Conservation (phyloP, 2,113 vertebrate genomes). For the Dinomys branickii region DNA sequence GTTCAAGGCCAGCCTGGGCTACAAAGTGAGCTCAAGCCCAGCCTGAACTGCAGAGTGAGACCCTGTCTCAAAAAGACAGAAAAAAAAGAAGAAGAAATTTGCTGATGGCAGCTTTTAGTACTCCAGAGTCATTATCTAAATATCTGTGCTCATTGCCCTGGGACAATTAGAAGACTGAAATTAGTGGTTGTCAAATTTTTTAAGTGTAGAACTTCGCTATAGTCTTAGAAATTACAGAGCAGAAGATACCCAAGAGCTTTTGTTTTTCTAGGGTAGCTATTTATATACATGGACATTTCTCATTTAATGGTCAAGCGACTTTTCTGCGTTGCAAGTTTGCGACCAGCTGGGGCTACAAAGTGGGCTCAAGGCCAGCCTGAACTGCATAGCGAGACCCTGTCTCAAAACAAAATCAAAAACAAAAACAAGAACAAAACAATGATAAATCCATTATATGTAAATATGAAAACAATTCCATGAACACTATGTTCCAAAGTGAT, state of each 20-base stretch:
- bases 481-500: background rate
- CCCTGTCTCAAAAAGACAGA: no score
- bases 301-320: background rate
- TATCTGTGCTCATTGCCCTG: background rate
- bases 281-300: background rate
- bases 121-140: background rate
- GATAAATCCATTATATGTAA: background rate
- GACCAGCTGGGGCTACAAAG: no score
- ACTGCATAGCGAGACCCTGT: no score
- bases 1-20: no score
- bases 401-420: no score
- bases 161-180: background rate
- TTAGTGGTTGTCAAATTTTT: constrained; percentile 2
- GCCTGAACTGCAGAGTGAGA: no score
- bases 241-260: background rate
- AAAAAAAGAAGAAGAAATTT: background rate
- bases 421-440: no score
- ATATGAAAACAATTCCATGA: background rate
- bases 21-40: no score
- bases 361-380: no score
- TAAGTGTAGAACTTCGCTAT: background rate
- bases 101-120: background rate
- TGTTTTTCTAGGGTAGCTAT: constrained; percentile 13
- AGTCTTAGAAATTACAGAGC: background rate
- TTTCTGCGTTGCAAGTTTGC: no score